These are phyloP conservation scores for Gastracanthus pulcherrimus DNA, from an alignment of 2,888 invertebrate species.

Conservation along the genomic window DNA sequence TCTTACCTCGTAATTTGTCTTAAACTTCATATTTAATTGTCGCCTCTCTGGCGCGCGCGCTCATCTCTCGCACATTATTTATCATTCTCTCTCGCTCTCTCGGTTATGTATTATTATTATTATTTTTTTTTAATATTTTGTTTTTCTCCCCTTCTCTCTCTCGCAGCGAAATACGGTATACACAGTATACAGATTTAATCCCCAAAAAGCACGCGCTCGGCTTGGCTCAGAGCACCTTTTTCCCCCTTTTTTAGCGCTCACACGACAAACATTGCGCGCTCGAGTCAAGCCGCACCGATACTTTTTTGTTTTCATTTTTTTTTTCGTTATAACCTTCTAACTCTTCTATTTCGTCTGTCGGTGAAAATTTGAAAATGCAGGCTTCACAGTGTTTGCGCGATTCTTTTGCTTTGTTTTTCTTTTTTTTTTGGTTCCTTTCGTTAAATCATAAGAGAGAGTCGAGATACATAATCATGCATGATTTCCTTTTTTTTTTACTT, in stretches of 20 bases:
- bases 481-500: too few species aligned
- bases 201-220: constrained; percentile 71
- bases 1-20: constrained; percentile 46
- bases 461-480: constrained; percentile 1
- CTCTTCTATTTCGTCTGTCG: background rate
- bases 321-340: constrained; percentile 51
- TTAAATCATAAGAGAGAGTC: constrained; percentile 14
- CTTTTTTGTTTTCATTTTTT: constrained; percentile 64
- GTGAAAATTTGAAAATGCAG: constrained; percentile 56
- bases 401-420: too few species aligned
- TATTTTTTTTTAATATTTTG: too few species aligned
- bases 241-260: background rate
- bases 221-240: constrained; percentile 67
- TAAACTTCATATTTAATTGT: constrained; percentile 52
- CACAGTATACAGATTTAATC: constrained; percentile 75
- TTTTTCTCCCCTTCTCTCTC: constrained; percentile 66
- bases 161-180: constrained; percentile 74
- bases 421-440: too few species aligned
- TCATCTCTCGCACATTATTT: constrained; percentile 27
- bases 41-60: constrained; percentile 21
- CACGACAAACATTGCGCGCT: constrained; percentile 40
- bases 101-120: constrained; percentile 58
- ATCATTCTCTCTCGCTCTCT: constrained; percentile 51
- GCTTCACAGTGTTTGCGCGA: constrained; percentile 13
- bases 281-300: constrained; percentile 69